These are phyloP conservation scores for Megaleporinus macrocephalus DNA, from an alignment of 2,113 vertebrate species.

Conservation along the genomic window DNA sequence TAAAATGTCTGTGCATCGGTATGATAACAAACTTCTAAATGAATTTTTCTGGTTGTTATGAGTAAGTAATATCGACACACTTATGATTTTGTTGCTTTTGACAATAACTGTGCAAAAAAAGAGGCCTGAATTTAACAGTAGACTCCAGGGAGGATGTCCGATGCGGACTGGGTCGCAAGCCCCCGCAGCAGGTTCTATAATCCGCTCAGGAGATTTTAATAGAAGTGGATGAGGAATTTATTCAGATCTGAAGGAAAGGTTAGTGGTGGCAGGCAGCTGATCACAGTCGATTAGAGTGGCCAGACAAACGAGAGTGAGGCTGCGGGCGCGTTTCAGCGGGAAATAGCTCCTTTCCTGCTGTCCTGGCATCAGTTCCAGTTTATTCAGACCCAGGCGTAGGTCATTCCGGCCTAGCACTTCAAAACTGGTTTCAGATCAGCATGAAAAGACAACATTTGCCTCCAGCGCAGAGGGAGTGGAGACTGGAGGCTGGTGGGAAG, in stretches of 20 bases:
- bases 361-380: neutral
- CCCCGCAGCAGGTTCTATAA: slow-evolving; percentile 45
- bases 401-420: neutral
- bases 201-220: slow-evolving; percentile 71
- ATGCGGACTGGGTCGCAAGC: slow-evolving; percentile 66
- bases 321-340: slow-evolving; percentile 64
- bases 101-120: neutral
- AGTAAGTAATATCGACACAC: neutral
- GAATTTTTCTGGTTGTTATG: neutral
- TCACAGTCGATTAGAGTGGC: slow-evolving; percentile 72
- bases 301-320: slow-evolving; percentile 50
- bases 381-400: neutral
- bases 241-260: slow-evolving; percentile 77
- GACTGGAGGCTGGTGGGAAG: neutral
- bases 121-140: slow-evolving; percentile 62
- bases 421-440: slow-evolving; percentile 11
- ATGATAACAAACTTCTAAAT: too few relatives aligned
- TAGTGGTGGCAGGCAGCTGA: slow-evolving; percentile 74
- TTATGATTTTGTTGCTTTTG: neutral
- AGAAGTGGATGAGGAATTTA: slow-evolving; percentile 71
- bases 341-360: slow-evolving; percentile 36
- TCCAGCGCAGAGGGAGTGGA: neutral
- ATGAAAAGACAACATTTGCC: neutral
- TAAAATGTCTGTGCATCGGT: too few relatives aligned
- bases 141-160: slow-evolving; percentile 54